A percentile compares a stretch with the other conserved stretches of the same genome.
These are phyloP conservation scores for Tillus elongatus DNA, from an alignment of 2,888 invertebrate species.

Conservation along the genomic window DNA sequence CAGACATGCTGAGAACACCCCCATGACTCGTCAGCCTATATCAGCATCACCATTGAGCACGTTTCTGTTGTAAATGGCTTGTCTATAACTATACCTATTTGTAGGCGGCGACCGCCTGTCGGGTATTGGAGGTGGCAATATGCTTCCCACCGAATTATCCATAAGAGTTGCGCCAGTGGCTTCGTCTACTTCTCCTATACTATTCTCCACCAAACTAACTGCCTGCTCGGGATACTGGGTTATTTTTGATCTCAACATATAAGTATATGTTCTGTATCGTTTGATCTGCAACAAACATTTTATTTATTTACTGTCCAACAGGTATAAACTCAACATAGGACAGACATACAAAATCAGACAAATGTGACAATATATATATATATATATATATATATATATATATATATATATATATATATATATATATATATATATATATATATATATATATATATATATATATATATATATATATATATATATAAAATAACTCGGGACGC, in stretches of 20 bases:
- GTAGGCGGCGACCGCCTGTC: conserved; percentile 46
- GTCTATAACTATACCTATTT: conserved; percentile 63
- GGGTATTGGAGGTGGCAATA: conserved; percentile 51
- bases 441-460: too few relatives aligned
- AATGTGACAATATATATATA: too few relatives aligned
- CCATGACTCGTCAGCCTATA: conserved; percentile 46
- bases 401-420: too few relatives aligned
- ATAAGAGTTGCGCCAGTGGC: conserved; percentile 31
- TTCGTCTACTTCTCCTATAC: conserved; percentile 50
- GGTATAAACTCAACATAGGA: neutral
- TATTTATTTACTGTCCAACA: too few relatives aligned
- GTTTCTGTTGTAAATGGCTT: conserved; percentile 57
- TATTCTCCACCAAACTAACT: conserved; percentile 47
- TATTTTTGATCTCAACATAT: conserved; percentile 63
- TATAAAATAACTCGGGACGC: too few relatives aligned
- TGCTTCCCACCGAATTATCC: conserved; percentile 30
- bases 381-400: too few relatives aligned
- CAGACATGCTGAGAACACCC: conserved; percentile 2
- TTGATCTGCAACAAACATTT: conserved; percentile 53
- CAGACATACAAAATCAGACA: neutral
- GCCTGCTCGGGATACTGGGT: conserved; percentile 48
- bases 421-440: too few relatives aligned
- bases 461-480: too few relatives aligned
- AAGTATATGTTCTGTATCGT: conserved; percentile 74
- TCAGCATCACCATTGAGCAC: conserved; percentile 52